Base-by-base conservation (phyloP, 2,797 vertebrate genomes). In the Poeciliopsis infans region DNA sequence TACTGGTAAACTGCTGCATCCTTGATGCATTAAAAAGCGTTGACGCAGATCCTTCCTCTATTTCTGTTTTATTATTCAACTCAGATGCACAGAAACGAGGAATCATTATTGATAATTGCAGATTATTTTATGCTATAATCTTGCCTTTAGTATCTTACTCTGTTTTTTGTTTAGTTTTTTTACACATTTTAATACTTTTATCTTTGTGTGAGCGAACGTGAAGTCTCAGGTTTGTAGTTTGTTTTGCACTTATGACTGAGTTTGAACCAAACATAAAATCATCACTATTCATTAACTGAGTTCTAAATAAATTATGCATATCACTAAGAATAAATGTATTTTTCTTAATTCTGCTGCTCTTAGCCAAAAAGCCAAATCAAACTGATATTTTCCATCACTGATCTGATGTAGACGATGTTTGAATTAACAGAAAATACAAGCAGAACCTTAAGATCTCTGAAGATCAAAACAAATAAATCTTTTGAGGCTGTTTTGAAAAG, bases 401-500 rank as follows among this genome's bases (percentile, higher is more conserved):
- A 80, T 47, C 28, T 12, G 25, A 46, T 61, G 7, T 33, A 28
- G 23, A 46, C 45, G 4, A 10, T 31, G 10, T 36, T 55, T 77
- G 25, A 77, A 69, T 69, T 80, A 0, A 79, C 11, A 1, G 8
- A 20, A 80, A 59, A 73, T 25, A 68, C 3, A 18, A 68, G n/a
- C 59, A 53, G 31, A 49, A 41, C 20, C n/a, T 45, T 20, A 43
- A 7, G 36, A 70, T 28, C 64, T 66, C 23, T 78, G 23, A 13
- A 68, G 11, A 78, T 53, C 15, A 73, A 7, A 15, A 49, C 0
- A 31, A 47, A 79, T 18, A 20, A 20, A 28, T 72, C 51, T 81
- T 78, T 28, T 51, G 7, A 77, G 74, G 76, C 28, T 10, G 13
- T 73, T 80, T 31, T 6, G 49, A 41, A 68, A 78, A 73, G 23